Evolutionary conservation across 2,113 vertebrate genomes (phyloP).

Genomic region (Theristicus caerulescens): DNA sequence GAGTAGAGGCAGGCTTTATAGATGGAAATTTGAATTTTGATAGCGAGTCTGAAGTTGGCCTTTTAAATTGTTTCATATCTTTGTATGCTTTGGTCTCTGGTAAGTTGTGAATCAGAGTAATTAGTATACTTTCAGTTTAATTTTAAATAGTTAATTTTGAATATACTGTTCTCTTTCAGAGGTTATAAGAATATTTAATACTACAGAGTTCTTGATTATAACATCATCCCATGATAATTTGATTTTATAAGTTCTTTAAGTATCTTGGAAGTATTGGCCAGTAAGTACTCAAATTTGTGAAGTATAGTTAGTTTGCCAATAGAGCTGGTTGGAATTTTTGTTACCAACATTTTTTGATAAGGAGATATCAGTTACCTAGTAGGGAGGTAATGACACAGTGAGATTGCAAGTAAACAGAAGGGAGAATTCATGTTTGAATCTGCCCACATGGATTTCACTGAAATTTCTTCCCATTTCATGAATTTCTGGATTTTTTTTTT

Average conservation of each 20-base stretch:
- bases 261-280: not conserved
- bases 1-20: not conserved
- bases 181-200: not conserved
- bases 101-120: not conserved
- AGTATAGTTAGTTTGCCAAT: not conserved
- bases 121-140: not conserved
- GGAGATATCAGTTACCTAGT: not conserved
- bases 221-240: not conserved
- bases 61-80: not conserved
- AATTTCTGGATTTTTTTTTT: not conserved
- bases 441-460: not conserved
- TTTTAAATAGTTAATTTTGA: not conserved
- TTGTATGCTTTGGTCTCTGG: not conserved
- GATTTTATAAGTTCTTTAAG: not conserved
- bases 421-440: not conserved
- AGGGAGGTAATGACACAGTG: not conserved
- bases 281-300: not conserved
- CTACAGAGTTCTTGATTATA: not conserved
- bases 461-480: not conserved
- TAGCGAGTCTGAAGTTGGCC: not conserved
- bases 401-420: not conserved
- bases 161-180: not conserved
- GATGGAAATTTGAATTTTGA: not conserved
- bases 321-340: not conserved
- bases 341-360: not conserved